Evolutionary conservation across 2,113 vertebrate species (phyloP), one percentile per base, ranked within the genome.

Genomic region (Sceloporus tristichus): DNA sequence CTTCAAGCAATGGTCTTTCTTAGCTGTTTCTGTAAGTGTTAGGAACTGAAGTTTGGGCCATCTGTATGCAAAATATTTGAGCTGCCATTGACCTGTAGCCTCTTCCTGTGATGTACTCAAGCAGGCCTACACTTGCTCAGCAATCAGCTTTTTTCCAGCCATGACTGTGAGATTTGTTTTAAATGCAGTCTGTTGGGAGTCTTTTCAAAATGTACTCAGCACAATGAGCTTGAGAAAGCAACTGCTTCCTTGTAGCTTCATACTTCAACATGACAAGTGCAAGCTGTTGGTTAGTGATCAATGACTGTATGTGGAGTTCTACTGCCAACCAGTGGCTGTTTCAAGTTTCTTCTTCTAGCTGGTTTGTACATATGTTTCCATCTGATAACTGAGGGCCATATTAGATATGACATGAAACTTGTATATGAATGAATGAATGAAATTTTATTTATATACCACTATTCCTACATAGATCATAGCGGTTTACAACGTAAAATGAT

Each of bases 291-390:
- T 80, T 29, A 19, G 40, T 38, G 40, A 74, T 68, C 56, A 21
- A 27, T 76, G 82, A 23, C n/a, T 56, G 19, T 29, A 73, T 27
- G 9, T 81, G 62, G 86, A 85, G 34, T 56, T 9, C 18, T n/a
- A 54, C 13, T 81, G 77, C 77, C 86, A 81, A 82, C 75, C 48
- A 70, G 68, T 90, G 89, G 82, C 82, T 19, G 62, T 62, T 19
- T 29, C 4, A 6, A 2, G 19, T 9, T 59, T 16, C 38, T 23
- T 73, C 65, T 79, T 56, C 68, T 68, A 40, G 9, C 23, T 89
- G 34, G 6, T 42, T 75, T 66, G 59, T 3, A n/a, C 21, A 9
- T 9, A 0, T 66, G 71, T 59, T 68, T 25, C 66, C 3, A 19
- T 78, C 3, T 59, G 25, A 68, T 19, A 48, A 85, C 14, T 42